These are phyloP conservation scores for Morus bassanus DNA, from an alignment of 2,797 vertebrate genomes.

Conservation along the genomic window DNA sequence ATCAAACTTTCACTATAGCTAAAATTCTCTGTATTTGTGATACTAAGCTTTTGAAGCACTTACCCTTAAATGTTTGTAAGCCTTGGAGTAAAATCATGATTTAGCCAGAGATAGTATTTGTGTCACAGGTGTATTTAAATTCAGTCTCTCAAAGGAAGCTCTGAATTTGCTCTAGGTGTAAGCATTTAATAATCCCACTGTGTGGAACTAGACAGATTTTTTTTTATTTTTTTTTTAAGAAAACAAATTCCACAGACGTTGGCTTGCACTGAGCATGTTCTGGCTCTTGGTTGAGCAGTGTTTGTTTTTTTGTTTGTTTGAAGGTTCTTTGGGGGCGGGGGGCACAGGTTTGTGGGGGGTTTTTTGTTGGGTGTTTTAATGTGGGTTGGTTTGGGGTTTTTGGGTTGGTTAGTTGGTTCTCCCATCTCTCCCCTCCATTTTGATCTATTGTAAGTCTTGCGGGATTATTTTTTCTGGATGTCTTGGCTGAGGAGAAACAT, in stretches of 20 bases:
- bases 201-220: not conserved
- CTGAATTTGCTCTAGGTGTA: not conserved
- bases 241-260: not conserved
- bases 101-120: not conserved
- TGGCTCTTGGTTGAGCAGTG: not conserved
- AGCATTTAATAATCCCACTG: not conserved
- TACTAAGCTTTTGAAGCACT: not conserved
- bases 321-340: not conserved
- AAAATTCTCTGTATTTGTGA: not conserved
- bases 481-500: not conserved
- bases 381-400: fast-evolving
- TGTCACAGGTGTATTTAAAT: not conserved
- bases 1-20: not conserved
- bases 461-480: not conserved
- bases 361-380: not conserved
- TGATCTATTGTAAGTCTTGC: not conserved
- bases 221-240: not conserved
- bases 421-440: not conserved
- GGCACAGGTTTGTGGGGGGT: not conserved
- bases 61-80: not conserved
- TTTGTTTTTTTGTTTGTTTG: not conserved
- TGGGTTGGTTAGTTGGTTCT: not conserved
- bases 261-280: not conserved
- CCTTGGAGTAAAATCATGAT: not conserved
- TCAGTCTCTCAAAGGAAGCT: not conserved